Evolutionary conservation across 2,888 invertebrate genomes (phyloP).

Genomic region (Entomobrya proxima): DNA sequence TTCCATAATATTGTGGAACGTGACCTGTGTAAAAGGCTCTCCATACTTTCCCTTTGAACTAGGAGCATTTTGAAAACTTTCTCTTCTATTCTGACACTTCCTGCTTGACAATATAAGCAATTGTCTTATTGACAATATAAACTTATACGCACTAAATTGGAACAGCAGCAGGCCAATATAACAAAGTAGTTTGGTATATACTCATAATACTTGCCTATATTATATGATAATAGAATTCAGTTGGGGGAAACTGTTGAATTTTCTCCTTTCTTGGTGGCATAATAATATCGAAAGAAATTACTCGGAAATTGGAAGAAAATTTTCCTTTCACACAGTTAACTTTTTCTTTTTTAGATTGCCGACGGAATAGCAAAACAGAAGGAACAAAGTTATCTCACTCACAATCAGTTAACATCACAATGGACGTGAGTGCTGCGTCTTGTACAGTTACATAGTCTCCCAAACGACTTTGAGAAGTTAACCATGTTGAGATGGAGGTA

Average conservation of each 20-base stretch:
- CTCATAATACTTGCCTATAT: not conserved
- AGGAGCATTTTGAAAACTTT: slow-evolving; percentile 38
- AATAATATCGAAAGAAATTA: slow-evolving; percentile 25
- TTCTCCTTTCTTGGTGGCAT: not conserved
- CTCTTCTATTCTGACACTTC: not conserved
- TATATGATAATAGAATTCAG: slow-evolving; percentile 6
- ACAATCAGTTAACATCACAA: not conserved
- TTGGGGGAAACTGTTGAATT: slow-evolving; percentile 28
- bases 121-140: not conserved
- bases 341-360: slow-evolving; percentile 23
- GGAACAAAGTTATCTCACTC: slow-evolving; percentile 18
- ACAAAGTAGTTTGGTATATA: not conserved
- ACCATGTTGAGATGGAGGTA: not conserved
- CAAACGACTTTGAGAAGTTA: too few relatives aligned
- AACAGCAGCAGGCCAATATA: not conserved
- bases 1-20: slow-evolving; percentile 71
- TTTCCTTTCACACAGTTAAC: slow-evolving; percentile 25
- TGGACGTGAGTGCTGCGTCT: not conserved
- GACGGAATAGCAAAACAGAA: slow-evolving; percentile 35
- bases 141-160: not conserved
- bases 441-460: too few relatives aligned
- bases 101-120: not conserved
- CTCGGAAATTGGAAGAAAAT: slow-evolving; percentile 23
- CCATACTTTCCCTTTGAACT: slow-evolving; percentile 20
- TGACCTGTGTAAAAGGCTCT: slow-evolving; percentile 68